Percentiles rank a stretch among this genome's conserved stretches.
Conservation (phyloP, 2,888 invertebrate species). For the Drosophila rellima region DNA sequence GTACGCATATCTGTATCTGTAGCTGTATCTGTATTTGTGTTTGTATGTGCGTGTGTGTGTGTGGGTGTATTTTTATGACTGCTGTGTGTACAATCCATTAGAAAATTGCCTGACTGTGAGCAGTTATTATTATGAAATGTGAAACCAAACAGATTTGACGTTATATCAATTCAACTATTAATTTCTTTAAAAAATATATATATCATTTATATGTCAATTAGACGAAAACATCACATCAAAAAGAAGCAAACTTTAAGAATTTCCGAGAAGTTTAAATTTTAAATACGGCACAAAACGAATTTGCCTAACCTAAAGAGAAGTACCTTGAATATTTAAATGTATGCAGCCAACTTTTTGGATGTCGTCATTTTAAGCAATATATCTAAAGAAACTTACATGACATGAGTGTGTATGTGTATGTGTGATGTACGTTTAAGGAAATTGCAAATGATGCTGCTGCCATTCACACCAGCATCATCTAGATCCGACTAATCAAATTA, state of each 20-base stretch:
- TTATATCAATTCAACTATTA: conserved; percentile 1
- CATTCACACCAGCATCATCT: conserved; percentile 19
- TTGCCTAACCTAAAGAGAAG: too few species aligned
- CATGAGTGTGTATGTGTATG: not conserved
- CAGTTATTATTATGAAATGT: conserved; percentile 19
- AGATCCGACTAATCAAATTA: conserved; percentile 44
- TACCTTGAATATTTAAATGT: conserved; percentile 7
- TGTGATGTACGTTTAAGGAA: conserved; percentile 18
- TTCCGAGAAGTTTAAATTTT: conserved; percentile 14
- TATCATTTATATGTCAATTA: not conserved
- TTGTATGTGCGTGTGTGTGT: not conserved
- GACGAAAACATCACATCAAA: too few species aligned
- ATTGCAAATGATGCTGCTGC: conserved; percentile 26
- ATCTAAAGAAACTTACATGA: not conserved
- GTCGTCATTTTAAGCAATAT: conserved; percentile 12
- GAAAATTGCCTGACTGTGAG: conserved; percentile 29
- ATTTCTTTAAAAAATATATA: not conserved
- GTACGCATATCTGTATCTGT: not conserved
- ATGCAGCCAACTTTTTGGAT: conserved; percentile 7
- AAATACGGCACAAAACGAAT: not conserved
- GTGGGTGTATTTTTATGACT: not conserved
- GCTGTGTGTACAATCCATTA: conserved; percentile 23
- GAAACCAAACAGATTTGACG: conserved; percentile 9
- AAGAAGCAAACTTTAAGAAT: too few species aligned
- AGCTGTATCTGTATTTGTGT: conserved; percentile 1